phyloP scores from a whole-genome alignment of 2,797 vertebrate genomes.

The Enoplosus armatus region DNA sequence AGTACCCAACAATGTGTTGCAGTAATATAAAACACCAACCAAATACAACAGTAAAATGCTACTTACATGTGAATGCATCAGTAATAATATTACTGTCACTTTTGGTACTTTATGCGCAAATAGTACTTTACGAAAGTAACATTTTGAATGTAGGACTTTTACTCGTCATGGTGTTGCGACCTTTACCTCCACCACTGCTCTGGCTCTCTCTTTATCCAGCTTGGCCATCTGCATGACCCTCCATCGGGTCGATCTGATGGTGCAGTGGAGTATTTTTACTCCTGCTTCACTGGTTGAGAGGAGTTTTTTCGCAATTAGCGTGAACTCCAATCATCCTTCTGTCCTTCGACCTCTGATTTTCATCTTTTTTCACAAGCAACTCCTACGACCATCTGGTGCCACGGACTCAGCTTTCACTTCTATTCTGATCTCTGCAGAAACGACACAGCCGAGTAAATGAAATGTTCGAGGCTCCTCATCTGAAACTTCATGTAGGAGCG shows the following conservation, averaged over 20 bases:
- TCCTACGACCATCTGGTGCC: constrained; percentile 30
- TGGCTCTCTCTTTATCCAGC: background rate
- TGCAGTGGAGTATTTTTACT: background rate
- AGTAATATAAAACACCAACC: too few species aligned
- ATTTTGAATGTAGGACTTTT: background rate
- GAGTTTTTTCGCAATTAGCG: background rate
- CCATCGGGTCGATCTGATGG: background rate
- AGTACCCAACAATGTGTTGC: too few species aligned
- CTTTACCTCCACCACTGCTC: background rate
- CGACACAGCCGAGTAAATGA: background rate
- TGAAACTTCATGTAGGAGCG: background rate
- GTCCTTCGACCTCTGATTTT: constrained; percentile 20
- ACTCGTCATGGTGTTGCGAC: background rate
- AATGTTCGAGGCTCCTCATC: background rate
- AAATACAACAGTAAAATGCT: too few species aligned
- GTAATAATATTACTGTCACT: too few species aligned
- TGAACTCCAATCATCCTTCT: constrained; percentile 7
- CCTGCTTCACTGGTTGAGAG: background rate
- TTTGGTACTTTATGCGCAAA: too few species aligned
- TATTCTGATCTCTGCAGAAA: constrained; percentile 1
- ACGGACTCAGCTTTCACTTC: background rate
- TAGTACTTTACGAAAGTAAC: too few species aligned
- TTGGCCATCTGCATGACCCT: constrained; percentile 1
- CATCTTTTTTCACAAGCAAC: background rate
- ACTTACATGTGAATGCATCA: too few species aligned